Evolutionary conservation across 2,797 vertebrate genomes (phyloP), one percentile per base, ranked within the genome.

Genomic region (Rhinoraja longicauda): DNA sequence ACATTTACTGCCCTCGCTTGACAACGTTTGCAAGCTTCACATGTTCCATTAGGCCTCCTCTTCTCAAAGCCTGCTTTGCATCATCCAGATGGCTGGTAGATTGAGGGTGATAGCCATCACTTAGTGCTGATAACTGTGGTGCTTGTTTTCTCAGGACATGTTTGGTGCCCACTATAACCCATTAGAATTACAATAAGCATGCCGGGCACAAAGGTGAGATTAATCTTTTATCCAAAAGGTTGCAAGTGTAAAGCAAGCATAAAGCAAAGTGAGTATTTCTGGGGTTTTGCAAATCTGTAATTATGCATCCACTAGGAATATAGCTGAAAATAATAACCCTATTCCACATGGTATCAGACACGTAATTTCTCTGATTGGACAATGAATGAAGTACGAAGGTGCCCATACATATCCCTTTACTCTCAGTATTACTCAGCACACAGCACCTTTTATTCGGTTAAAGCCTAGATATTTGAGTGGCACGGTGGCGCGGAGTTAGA

Each of bases 1-100:
- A 29, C 59, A 88, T 88, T 64, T 88, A 64, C n/a, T 88, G n/a
- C 59, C 5, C n/a, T 29, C 84, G 88, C 9, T 88, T 88, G 62
- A 5, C 32, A 13, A 59, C 32, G 17, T 32, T 21, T 88, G 82
- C 32, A 86, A 15, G 59, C 57, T 86, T 32, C 82, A 67, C 7
- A 32, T 67, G 17, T 88, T 67, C 21, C 84, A 88, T 67, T 21
- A 88, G n/a, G n/a, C 17, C 62, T 19, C 62, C 32, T 88, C n/a
- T 19, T 67, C 15, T 86, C 57, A 64, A 59, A 9, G 59, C 7
- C 84, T 64, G 84, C 67, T 88, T 88, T 9, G 2, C 59, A 88
- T 67, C 84, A 67, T 36, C n/a, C n/a, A 88, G 59, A 10, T 1
- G 7, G 62, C 17, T 88, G 84, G 59, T 1, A 36, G 67, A 88